phyloP scores from a whole-genome alignment of 1,140 invertebrate genomes.

The Achatina immaculata region DNA sequence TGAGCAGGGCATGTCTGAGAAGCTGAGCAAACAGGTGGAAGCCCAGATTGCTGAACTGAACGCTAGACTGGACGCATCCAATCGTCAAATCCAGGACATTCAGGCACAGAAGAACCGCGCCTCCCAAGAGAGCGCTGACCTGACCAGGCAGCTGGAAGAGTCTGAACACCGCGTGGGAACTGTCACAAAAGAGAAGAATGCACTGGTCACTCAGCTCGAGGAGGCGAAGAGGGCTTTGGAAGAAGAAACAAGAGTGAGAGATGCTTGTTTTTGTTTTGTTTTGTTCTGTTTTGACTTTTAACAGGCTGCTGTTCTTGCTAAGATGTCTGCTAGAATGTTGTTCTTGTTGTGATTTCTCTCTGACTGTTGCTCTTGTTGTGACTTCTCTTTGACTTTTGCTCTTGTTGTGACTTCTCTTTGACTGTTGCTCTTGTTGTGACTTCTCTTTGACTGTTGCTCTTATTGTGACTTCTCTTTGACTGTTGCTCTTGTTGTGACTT shows the following conservation, averaged over 20 bases:
- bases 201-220: constrained; percentile 91
- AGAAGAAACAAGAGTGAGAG: constrained; percentile 86
- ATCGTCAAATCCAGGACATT: constrained; percentile 62
- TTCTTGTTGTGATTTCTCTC: too few relatives aligned
- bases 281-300: too few relatives aligned
- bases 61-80: constrained; percentile 85
- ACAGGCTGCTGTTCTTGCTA: too few relatives aligned
- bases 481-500: too few relatives aligned
- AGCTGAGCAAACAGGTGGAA: constrained; percentile 95
- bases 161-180: constrained; percentile 96
- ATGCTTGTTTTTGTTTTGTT: too few relatives aligned
- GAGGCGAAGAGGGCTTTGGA: constrained; percentile 97
- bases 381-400: too few relatives aligned
- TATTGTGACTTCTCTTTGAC: too few relatives aligned
- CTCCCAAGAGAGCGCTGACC: constrained; percentile 93
- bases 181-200: constrained; percentile 96
- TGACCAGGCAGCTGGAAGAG: constrained; percentile 90
- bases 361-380: too few relatives aligned
- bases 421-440: too few relatives aligned
- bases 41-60: constrained; percentile 95
- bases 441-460: too few relatives aligned
- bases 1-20: constrained; percentile 96
- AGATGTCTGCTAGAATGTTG: too few relatives aligned
- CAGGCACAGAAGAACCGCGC: constrained; percentile 59
- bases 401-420: too few relatives aligned